phyloP scores from a whole-genome alignment of 2,113 vertebrate species.

The Rattus rattus region DNA sequence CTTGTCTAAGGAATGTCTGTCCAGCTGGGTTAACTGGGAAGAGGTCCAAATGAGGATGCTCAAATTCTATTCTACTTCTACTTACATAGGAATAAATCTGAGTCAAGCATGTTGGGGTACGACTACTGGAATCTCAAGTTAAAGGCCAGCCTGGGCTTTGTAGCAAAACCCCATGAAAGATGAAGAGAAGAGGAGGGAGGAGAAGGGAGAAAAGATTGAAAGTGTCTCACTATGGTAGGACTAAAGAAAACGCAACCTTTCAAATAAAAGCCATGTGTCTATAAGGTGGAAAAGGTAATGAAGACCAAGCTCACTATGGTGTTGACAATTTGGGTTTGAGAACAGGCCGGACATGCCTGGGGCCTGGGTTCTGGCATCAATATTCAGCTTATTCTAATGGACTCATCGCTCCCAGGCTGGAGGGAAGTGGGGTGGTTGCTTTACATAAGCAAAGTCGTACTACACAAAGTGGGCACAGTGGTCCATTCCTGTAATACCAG shows the following conservation, averaged over 20 bases:
- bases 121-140: not conserved
- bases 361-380: not conserved
- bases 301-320: not conserved
- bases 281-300: not conserved
- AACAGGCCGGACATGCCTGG: not conserved
- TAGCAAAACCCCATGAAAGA: not conserved
- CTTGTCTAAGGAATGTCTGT: not conserved
- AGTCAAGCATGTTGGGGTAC: too few relatives aligned
- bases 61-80: not conserved
- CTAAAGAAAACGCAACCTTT: not conserved
- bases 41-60: not conserved
- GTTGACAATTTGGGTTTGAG: not conserved
- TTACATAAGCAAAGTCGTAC: not conserved
- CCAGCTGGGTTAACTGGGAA: not conserved
- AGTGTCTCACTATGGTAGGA: not conserved
- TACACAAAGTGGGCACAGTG: too few relatives aligned
- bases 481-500: not conserved
- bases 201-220: not conserved
- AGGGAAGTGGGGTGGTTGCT: too few relatives aligned
- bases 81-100: too few relatives aligned
- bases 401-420: not conserved
- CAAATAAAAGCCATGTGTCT: not conserved
- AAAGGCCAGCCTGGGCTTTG: not conserved
- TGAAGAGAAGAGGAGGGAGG: not conserved
- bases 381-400: not conserved